Evolutionary conservation across 2,888 invertebrate genomes (phyloP).

Genomic region (Andrena dorsata): DNA sequence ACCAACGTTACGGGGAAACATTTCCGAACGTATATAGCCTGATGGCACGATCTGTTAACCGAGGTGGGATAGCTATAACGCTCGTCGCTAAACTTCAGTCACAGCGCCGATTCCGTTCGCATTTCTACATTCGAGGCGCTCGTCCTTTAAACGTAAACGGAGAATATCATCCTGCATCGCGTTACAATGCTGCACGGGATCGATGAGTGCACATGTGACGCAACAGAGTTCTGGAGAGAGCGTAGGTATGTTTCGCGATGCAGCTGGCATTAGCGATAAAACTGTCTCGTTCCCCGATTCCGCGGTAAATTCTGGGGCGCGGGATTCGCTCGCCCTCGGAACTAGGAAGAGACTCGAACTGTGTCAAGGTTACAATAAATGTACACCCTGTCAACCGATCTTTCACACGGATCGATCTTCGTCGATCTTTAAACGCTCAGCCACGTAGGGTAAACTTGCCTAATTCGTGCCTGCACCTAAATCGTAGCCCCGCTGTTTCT

Average conservation of each 20-base stretch:
- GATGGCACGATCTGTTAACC: too few relatives aligned
- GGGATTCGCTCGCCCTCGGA: conserved; percentile 10
- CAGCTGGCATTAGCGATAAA: conserved; percentile 38
- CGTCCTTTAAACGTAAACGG: conserved; percentile 23
- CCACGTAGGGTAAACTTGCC: not conserved
- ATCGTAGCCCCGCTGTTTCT: too few relatives aligned
- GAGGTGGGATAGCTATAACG: too few relatives aligned
- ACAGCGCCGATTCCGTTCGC: too few relatives aligned
- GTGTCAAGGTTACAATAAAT: conserved; percentile 55
- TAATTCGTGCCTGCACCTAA: too few relatives aligned
- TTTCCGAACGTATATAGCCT: too few relatives aligned
- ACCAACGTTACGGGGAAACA: not conserved
- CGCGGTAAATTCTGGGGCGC: conserved; percentile 3
- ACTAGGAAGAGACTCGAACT: conserved; percentile 46
- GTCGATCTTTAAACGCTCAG: conserved; percentile 29
- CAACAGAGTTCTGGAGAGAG: conserved; percentile 8
- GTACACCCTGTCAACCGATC: not conserved
- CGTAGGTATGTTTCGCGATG: conserved; percentile 17
- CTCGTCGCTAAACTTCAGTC: too few relatives aligned
- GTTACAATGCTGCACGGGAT: conserved; percentile 37
- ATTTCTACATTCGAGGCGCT: too few relatives aligned
- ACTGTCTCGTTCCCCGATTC: conserved; percentile 29
- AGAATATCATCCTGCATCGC: conserved; percentile 37
- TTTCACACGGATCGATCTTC: conserved; percentile 32
- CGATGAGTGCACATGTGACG: conserved; percentile 29